phyloP scores from a whole-genome alignment of 23 tunicate species.

The Trididemnum miniatum region DNA sequence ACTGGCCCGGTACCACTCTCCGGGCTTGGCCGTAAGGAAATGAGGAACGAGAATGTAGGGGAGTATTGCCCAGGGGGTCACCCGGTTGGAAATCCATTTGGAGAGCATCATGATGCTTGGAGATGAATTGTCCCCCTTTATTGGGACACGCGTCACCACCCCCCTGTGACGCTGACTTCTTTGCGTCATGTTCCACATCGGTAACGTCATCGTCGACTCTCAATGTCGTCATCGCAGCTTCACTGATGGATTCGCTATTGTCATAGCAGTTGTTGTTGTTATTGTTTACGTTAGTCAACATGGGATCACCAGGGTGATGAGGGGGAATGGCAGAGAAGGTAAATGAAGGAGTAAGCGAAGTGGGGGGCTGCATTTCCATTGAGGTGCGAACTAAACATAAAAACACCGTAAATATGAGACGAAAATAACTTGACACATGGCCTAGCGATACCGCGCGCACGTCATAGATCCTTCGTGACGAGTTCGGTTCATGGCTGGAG shows the following conservation, averaged over 20 bases:
- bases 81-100: slow-evolving; percentile 3
- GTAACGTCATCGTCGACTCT: background rate
- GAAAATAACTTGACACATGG: no score
- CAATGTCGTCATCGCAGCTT: background rate
- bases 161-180: background rate
- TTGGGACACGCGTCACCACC: background rate
- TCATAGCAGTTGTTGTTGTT: background rate
- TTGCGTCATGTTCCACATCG: background rate
- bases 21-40: background rate
- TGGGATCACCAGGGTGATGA: background rate
- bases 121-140: background rate
- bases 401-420: no score
- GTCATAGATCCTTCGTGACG: no score
- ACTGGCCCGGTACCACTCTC: background rate
- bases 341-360: background rate
- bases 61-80: background rate
- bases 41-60: background rate
- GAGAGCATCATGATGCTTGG: background rate
- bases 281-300: slow-evolving; percentile 23
- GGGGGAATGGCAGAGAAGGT: background rate
- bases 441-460: no score
- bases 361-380: background rate
- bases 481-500: no score
- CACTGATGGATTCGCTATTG: background rate
- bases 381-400: background rate